Evolutionary conservation across 2,113 vertebrate genomes (phyloP).

Genomic region (Oreochromis spilurus): DNA sequence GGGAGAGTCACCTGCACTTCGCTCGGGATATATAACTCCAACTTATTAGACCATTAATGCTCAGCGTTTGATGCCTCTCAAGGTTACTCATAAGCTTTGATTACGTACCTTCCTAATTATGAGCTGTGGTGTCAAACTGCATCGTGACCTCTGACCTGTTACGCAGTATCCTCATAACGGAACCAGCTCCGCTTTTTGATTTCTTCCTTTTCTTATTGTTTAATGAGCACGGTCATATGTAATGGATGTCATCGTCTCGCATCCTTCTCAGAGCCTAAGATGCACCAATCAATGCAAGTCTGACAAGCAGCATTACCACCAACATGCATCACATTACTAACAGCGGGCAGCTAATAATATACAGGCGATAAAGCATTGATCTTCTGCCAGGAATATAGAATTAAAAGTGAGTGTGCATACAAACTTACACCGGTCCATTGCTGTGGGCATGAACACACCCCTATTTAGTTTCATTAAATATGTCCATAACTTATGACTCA

Average conservation of each 20-base stretch:
- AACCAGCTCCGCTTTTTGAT: background rate
- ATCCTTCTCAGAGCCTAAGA: background rate
- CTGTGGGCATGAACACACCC: background rate
- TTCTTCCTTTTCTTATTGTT: background rate
- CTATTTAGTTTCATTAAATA: background rate
- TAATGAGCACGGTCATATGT: background rate
- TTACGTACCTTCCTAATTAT: background rate
- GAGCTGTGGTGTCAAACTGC: background rate
- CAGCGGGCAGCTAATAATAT: background rate
- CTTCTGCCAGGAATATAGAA: background rate
- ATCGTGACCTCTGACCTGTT: background rate
- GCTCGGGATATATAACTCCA: background rate
- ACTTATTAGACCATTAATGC: background rate
- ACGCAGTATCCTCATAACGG: background rate
- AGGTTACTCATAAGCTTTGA: background rate
- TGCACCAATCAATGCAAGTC: constrained; percentile 18
- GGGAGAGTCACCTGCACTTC: background rate
- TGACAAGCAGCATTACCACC: constrained; percentile 12
- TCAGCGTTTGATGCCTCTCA: background rate
- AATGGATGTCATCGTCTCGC: constrained; percentile 14
- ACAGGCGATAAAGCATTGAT: constrained; percentile 22
- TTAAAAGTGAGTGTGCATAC: background rate
- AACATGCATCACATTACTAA: constrained; percentile 36
- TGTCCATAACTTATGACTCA: background rate
- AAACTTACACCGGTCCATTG: background rate